Evolutionary conservation across 2,888 invertebrate genomes (phyloP), one percentile per base, ranked within the genome.

Genomic region (Clistopyga incitator): DNA sequence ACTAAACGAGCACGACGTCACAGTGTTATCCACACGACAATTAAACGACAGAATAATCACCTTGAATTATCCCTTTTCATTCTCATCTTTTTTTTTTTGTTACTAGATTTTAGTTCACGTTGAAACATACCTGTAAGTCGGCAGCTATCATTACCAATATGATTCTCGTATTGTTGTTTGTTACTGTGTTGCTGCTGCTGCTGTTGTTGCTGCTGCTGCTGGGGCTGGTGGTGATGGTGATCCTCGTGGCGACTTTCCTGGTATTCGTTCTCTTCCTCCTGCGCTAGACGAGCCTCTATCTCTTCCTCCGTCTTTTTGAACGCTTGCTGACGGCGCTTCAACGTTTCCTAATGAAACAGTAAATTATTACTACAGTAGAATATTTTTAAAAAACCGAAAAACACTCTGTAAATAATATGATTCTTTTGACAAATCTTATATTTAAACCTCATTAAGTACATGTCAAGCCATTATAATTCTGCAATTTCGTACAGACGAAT

Each of bases 251-350:
- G 84, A 65, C 86, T 87, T 42, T 89, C 88, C 78, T 89, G 88
- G 18, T 88, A 88, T 67, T 91, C 88, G 34, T 90, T 90, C 79
- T 94, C 94, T 88, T 96, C 96, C 11, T 95, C 96, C 86, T 95
- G 95, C 3, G 95, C 94, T 84, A 97, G 94, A 91, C 92, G 94
- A 61, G 96, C 96, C 91, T 97, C 97, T 86, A 97, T 97, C 90
- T 97, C 97, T 71, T 96, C 95, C 90, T 97, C 95, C n/a, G 96
- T 96, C 88, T 95, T 95, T 90, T 95, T 95, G 93, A 97, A 97
- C 70, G 96, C 96, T 77, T 94, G 94, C 87, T 96, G 95, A 86
- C 95, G 95, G 82, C 95, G 95, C 82, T 94, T 94, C 90, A 96
- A 95, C 79, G 95, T 94, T 90, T 95, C 95, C 96, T 96, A 88